Base-by-base conservation (phyloP, 1,140 invertebrate species). In the Pachyrhynchus sulphureomaculatus region DNA sequence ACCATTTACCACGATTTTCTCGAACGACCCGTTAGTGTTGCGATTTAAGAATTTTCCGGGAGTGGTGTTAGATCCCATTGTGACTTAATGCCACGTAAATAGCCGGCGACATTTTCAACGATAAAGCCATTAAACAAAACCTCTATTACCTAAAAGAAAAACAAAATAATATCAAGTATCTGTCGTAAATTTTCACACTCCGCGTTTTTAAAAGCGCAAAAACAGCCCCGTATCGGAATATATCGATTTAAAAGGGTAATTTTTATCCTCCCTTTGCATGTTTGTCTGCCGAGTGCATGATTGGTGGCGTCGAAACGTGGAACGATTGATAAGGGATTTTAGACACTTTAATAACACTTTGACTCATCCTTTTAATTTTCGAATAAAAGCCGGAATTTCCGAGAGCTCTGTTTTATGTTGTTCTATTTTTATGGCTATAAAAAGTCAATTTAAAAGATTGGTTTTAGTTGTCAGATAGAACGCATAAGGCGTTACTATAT, bases 241-340 rank as follows among this genome's bases (percentile, higher is more conserved):
- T 39, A 58, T 58, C 55, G 55, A 58, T 58, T 48, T 58, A 48
- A 48, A 58, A 58, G 55, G 55, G 55, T 58, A 58, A 58, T 58
- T 58, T n/a, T 47, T 10, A 15, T 44, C 55, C 55, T 58, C 55
- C 55, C 39, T 48, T 58, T 58, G 45, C 55, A 48, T 58, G 55
- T 58, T 26, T 34, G n/a, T 24, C 55, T 37, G 32, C 15, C 6
- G 55, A 47, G 33, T 58, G 55, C 55, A 58, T 58, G 55, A 58
- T 58, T 44, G 39, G 34, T 58, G 33, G 47, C 44, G 37, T 48
- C 55, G 55, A 48, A 44, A 8, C 55, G 37, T 17, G 24, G 44
- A 58, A 29, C 10, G 45, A 58, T 58, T 58, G 55, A 58, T 58
- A 44, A 44, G 32, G 24, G 36, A 39, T 48, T 48, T n/a, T 48